Base-by-base conservation (phyloP, 2,888 invertebrate genomes). In the Ornithoptera priamus region DNA sequence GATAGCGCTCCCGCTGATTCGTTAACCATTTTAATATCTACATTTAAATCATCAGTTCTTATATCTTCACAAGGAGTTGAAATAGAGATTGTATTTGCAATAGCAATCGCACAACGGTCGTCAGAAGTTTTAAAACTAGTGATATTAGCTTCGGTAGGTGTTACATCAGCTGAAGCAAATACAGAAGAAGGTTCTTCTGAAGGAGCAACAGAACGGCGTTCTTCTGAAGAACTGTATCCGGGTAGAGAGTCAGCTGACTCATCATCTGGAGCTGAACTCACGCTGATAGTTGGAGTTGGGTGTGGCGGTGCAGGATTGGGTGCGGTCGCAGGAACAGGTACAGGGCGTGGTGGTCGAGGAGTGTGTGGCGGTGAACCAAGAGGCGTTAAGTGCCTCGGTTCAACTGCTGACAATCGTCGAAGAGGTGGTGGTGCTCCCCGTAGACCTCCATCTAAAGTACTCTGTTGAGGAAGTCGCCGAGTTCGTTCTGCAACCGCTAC, bases 211-310 rank as follows among this genome's bases (percentile, higher is more conserved):
- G 90, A 87, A 70, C 86, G 85, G 36, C 86, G 82, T 68, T 87
- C 89, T 15, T 88, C 90, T 1, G 88, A 86, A 22, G 89, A 86
- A 62, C 78, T 81, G 53, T 85, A 81, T 46, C 83, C 81, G 18
- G 80, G 76, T 63, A 85, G 85, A 24, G 85, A 83, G 73, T 81
- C 82, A n/a, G 77, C 78, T 2, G 85, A 85, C 72, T 85, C 85
- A 69, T 95, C 95, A 77, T 95, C 95, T 65, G 94, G 94, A 76
- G 94, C 96, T 46, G 95, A 95, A 90, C 95, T 96, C 72, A 96
- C 95, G 90, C 95, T 96, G 80, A 96, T 96, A 71, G 95, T 93
- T 53, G 95, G 95, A 24, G 95, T 93, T 69, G 88, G 88, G 68
- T 80, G 81, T 20, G 82, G 67, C 71, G 80, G 75, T 82, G 81